Base-by-base conservation (phyloP, 1,140 invertebrate genomes). In the Macrobrachium rosenbergii region DNA sequence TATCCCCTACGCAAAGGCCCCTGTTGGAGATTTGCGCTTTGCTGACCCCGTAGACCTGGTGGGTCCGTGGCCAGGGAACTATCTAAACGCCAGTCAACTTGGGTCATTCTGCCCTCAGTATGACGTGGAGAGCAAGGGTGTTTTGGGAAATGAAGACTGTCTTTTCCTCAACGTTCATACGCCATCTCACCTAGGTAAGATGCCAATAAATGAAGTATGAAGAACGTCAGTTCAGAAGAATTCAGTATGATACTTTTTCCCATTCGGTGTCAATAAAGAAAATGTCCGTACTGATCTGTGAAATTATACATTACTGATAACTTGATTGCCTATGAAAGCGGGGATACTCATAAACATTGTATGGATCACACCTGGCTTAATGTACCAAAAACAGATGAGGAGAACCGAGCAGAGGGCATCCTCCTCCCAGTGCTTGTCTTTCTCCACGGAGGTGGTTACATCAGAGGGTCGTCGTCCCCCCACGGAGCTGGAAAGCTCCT, bases 1-100 rank as follows among this genome's bases (percentile, higher is more conserved):
- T 21, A 97, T 98, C 88, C 97, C 97, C 2, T 98, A 96, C 92
- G 97, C 97, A 60, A 95, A 98, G 92, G 98, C 98, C 91, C 98
- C 98, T 0, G 82, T 98, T 28, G 97, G 97, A 91, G 91, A 94
- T 78, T 92, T 98, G 73, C 94, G 98, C 87, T 99, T 98, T 92
- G 94, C 96, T 76, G 96, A 97, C 92, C 97, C 98, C 3, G 92
- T 95, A 87, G 96, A 96, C 1, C 93, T 94, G 5, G 95, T 97
- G 89, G 83, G 37, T n/a, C 93, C 93, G 72, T 99, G 97, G 97
- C 85, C 90, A 5, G 94, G 96, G 43, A 94, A 95, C 94, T 86
- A 78, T 37, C 67, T 80, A 16, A 81, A 89, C 58, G 88, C 83
- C n/a, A 85, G 78, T 8, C 45, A 52, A 10, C 72, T 79, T 69